A percentile compares a stretch with the other conserved stretches of the same genome.
Conservation (phyloP, 2,113 vertebrate genomes). For the Myrmecophaga tridactyla region DNA sequence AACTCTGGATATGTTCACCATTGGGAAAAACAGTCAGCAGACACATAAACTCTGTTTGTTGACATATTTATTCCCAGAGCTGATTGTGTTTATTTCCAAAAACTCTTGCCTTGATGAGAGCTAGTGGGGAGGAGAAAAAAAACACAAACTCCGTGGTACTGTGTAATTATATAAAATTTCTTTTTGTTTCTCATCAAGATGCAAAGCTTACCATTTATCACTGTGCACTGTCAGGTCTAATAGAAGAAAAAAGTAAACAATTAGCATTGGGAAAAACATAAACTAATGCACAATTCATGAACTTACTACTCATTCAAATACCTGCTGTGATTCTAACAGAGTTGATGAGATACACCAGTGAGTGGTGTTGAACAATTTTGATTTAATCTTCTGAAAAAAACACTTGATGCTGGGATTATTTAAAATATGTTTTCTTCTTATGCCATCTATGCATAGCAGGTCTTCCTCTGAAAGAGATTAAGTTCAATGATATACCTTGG, state of each 20-base stretch:
- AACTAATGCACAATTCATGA: slow-evolving; percentile 71
- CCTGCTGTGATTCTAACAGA: slow-evolving; percentile 61
- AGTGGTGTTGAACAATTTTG: slow-evolving; percentile 59
- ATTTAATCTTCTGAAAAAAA: slow-evolving; percentile 48
- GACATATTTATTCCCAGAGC: slow-evolving; percentile 38
- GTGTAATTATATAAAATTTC: slow-evolving; percentile 48
- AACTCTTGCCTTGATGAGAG: slow-evolving; percentile 17
- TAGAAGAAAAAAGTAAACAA: slow-evolving; percentile 60
- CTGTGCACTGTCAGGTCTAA: slow-evolving; percentile 45
- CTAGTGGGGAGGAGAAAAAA: slow-evolving; percentile 23
- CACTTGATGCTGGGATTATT: slow-evolving; percentile 48
- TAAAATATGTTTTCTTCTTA: slow-evolving; percentile 47
- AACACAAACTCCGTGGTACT: slow-evolving; percentile 32
- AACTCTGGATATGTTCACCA: background rate
- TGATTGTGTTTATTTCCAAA: slow-evolving; percentile 40
- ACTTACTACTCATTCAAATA: slow-evolving; percentile 57
- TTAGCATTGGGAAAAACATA: slow-evolving; percentile 55
- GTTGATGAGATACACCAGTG: slow-evolving; percentile 16
- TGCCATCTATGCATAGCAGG: background rate
- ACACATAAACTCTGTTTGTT: slow-evolving; percentile 39
- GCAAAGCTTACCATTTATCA: slow-evolving; percentile 43
- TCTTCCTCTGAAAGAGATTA: background rate
- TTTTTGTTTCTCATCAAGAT: slow-evolving; percentile 62
- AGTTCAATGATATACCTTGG: background rate
- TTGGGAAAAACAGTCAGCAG: background rate